These are phyloP conservation scores for Aldabrachelys gigantea DNA, from an alignment of 2,113 vertebrate species.

Conservation along the genomic window DNA sequence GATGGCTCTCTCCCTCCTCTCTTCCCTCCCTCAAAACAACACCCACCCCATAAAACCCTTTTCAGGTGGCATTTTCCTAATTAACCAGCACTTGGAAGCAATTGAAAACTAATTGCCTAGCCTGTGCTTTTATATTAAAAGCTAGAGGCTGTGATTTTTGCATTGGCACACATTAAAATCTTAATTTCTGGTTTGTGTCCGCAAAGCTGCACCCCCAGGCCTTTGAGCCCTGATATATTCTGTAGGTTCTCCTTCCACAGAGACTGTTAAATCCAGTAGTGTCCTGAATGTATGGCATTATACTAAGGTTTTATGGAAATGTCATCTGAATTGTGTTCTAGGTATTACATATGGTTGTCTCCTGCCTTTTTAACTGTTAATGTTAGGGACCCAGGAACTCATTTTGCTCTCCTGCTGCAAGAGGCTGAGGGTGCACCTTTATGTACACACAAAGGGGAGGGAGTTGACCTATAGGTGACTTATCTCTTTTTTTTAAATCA, in stretches of 20 bases:
- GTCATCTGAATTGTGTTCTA: constrained; percentile 77
- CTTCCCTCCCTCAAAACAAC: constrained; percentile 18
- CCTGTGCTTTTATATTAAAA: constrained; percentile 13
- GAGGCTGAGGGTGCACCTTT: constrained; percentile 83
- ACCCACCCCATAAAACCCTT: neutral
- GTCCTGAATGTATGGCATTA: constrained; percentile 78
- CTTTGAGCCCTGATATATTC: constrained; percentile 68
- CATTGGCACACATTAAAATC: neutral
- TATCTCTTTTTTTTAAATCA: neutral
- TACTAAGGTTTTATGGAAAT: constrained; percentile 67
- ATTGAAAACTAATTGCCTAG: neutral
- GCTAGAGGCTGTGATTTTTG: neutral
- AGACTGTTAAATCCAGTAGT: constrained; percentile 69
- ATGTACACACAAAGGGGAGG: constrained; percentile 68
- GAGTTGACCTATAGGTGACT: constrained; percentile 26
- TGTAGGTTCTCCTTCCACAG: constrained; percentile 78
- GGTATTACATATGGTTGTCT: constrained; percentile 74
- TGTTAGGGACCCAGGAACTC: constrained; percentile 73
- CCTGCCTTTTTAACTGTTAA: constrained; percentile 68
- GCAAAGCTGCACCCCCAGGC: constrained; percentile 81
- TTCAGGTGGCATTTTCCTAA: constrained; percentile 29
- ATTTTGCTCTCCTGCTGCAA: constrained; percentile 46
- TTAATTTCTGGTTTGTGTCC: constrained; percentile 50
- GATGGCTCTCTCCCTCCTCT: constrained; percentile 68
- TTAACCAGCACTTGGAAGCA: neutral